Evolutionary conservation across 2,888 invertebrate genomes (phyloP), one percentile per base, ranked within the genome.

Genomic region (Cryptops parisi): DNA sequence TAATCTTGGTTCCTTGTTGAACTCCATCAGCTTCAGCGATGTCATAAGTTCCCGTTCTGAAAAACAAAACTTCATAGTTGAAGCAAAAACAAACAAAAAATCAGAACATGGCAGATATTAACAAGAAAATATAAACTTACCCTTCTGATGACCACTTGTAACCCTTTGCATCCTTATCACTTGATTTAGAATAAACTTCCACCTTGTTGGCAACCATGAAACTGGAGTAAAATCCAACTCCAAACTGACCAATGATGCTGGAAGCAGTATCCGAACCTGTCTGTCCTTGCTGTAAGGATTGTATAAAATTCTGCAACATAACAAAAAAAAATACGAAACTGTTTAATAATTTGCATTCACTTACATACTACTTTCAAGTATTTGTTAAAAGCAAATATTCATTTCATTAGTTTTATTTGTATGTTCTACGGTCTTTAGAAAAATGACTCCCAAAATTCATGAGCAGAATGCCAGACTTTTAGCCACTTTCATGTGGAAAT

Each of bases 121-220:
- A 19, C 15, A 44, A 43, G 51, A 49, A n/a, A n/a, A n/a, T 33
- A 15, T 6, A 15, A 9, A 33, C 68, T 69, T 69, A 88, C 86
- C 96, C 94, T 74, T 93, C 90, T 52, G 90, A 90, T 38, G 75
- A 74, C 96, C 96, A 96, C 64, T 80, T 81, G 63, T 82, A 80
- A 1, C 89, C 91, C 12, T 62, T 62, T 5, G 66, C 58, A n/a
- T 64, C 68, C 12, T 78, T 75, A 1, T 80, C 76, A 54, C 84
- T 81, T 1, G 72, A 69, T 64, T 79, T 78, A 1, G 93, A 88
- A 66, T 74, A 94, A 0, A 96, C 94, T 64, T 93, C 91, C 24
- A 97, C 90, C 66, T 82, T 84, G 62, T 93, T 84, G 22, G 93
- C 91, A 2, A 96, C 96, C 89, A 97, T 96, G 67, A 97, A 97